Percentiles rank a stretch among this genome's conserved stretches.
Conservation (phyloP, 2,113 vertebrate genomes). For the Onychostruthus taczanowskii region DNA sequence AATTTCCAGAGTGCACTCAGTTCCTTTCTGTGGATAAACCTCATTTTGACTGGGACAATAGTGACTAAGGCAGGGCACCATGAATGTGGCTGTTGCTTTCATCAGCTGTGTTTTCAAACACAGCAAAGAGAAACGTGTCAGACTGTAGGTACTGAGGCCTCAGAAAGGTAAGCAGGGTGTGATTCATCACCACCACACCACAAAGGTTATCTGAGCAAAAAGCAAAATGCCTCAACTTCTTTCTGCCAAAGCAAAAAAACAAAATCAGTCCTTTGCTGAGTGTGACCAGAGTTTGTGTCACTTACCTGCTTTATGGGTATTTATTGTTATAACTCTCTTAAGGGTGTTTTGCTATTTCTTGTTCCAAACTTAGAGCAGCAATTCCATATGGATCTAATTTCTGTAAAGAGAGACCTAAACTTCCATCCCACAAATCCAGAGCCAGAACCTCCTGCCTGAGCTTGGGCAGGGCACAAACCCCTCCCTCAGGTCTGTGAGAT, state of each 20-base stretch:
- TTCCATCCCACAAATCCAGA: background rate
- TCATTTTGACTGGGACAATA: background rate
- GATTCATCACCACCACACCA: background rate
- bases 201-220: background rate
- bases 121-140: background rate
- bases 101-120: constrained; percentile 1
- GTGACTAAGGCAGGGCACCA: background rate
- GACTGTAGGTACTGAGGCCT: background rate
- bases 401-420: background rate
- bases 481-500: rapidly evolving
- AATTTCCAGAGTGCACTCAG: background rate
- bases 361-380: background rate
- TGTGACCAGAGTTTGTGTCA: background rate
- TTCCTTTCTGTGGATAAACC: constrained; percentile 1
- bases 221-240: background rate
- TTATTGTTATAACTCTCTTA: background rate
- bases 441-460: background rate
- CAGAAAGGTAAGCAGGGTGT: background rate
- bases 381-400: background rate
- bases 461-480: rapidly evolving
- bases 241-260: background rate
- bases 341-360: background rate
- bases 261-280: background rate
- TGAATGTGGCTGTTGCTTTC: background rate
- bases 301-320: background rate